Base-by-base conservation (phyloP, 2,113 vertebrate species). In the Stomatorhinus ivindoensis region DNA sequence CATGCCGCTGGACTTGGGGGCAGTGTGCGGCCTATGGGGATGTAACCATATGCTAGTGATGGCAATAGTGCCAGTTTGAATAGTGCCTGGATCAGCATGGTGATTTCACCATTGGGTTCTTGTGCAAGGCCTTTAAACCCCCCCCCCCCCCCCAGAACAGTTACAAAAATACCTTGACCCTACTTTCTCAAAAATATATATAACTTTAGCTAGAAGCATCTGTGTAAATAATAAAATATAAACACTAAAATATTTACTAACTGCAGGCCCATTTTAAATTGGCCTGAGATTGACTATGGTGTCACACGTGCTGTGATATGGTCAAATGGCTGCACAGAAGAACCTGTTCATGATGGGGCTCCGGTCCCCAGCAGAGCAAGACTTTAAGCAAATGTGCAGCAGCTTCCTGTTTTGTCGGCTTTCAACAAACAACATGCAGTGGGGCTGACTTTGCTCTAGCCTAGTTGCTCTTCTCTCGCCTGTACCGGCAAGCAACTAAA, bases 401-500 rank as follows among this genome's bases (percentile, higher is more conserved):
- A 73, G 69, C 88, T 89, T 89, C 83, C 90, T 90, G 88, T 87
- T 80, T 53, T 82, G 31, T 84, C 44, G 24, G 84, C 8, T 87
- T 19, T 85, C 55, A 80, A 51, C 46, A 88, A 86, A 31, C 82
- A 76, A 31, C 48, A 27, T 50, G 82, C n/a, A 85, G 85, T 76
- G 31, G 31, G 35, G 73, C 73, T 80, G 35, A 80, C 27, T 80
- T 69, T 69, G 15, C 35, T 80, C 4, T 39, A 80, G 73, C 13
- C 73, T 42, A 19, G 35, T n/a, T 31, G 21, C 44, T 55, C 50
- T 11, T 27, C 35, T 31, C 88, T 89, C 89, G 89, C 92, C 88
- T 89, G 87, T 88, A 88, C 91, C 90, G 92, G 93, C 89, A 90
- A 90, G 88, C 88, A 87, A 91, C 90, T 90, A 91, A 92, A 94